Conservation (phyloP, 2,113 vertebrate genomes). For the Empidonax alnorum region DNA sequence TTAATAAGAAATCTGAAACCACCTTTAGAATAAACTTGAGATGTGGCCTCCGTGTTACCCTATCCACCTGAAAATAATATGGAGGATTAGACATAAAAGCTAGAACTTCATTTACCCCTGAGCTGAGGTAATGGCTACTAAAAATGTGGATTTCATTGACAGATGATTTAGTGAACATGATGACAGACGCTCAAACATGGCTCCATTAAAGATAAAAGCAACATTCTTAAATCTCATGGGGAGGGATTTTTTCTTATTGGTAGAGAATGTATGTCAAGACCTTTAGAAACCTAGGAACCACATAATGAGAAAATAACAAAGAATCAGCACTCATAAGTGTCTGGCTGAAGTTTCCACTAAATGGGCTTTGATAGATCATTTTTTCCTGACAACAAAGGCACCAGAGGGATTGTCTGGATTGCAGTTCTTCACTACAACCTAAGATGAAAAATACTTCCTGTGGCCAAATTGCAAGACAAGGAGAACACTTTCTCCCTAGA, state of each 20-base stretch:
- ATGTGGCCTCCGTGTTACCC: background rate
- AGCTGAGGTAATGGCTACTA: slow-evolving; percentile 59
- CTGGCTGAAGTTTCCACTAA: slow-evolving; percentile 35
- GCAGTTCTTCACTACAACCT: background rate
- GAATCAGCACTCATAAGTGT: background rate
- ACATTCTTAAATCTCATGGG: slow-evolving; percentile 32
- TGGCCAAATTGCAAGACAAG: background rate
- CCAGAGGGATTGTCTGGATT: background rate
- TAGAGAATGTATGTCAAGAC: slow-evolving; percentile 57
- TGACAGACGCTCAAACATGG: background rate
- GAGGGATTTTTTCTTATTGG: slow-evolving; percentile 34
- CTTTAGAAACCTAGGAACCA: slow-evolving; percentile 51
- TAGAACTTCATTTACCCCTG: slow-evolving; percentile 30
- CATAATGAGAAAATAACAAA: slow-evolving; percentile 53
- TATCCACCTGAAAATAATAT: slow-evolving; percentile 53
- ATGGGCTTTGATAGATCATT: background rate
- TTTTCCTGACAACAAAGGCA: slow-evolving; percentile 37
- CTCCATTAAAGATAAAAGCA: slow-evolving; percentile 59
- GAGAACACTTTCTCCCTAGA: background rate
- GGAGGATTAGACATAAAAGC: slow-evolving; percentile 60
- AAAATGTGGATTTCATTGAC: slow-evolving; percentile 54
- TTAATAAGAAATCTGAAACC: slow-evolving; percentile 45
- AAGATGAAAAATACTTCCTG: slow-evolving; percentile 7
- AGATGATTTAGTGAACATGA: slow-evolving; percentile 53
- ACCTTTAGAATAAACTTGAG: slow-evolving; percentile 36